Percentiles rank a stretch among this genome's conserved stretches.
Conservation (phyloP, 2,888 invertebrate genomes). For the Ophioninae sp. region DNA sequence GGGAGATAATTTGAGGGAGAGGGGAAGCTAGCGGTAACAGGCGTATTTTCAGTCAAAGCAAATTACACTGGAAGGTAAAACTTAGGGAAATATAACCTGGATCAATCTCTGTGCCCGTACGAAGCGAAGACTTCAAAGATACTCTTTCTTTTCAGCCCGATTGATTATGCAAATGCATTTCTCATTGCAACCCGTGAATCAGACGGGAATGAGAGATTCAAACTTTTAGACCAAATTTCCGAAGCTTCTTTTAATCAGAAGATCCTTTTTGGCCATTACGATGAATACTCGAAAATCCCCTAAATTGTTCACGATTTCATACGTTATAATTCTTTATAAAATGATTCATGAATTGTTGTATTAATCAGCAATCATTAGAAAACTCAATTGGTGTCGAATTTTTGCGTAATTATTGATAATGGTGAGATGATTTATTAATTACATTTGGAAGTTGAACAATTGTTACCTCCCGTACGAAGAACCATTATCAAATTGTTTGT, state of each 20-base stretch:
- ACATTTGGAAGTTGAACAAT: too few species aligned
- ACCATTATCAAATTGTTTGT: too few species aligned
- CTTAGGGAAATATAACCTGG: neutral
- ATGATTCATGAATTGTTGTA: too few species aligned
- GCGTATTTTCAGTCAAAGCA: slow-evolving; percentile 33
- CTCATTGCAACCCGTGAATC: neutral
- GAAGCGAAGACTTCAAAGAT: neutral
- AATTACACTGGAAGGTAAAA: slow-evolving; percentile 28
- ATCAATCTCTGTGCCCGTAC: neutral
- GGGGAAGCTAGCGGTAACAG: neutral
- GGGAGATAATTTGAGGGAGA: slow-evolving; percentile 10
- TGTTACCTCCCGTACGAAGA: too few species aligned
- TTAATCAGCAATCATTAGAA: too few species aligned
- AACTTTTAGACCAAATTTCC: neutral
- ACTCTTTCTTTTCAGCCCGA: neutral
- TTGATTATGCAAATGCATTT: neutral
- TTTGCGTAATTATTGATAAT: too few species aligned
- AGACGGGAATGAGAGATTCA: neutral
- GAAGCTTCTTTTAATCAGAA: neutral
- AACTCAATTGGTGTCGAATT: too few species aligned
- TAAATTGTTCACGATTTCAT: too few species aligned
- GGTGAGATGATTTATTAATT: too few species aligned
- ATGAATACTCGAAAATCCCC: too few species aligned
- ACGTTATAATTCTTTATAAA: too few species aligned
- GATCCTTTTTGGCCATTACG: neutral